Evolutionary conservation across 1,140 invertebrate species (phyloP).

Genomic region (Antheraea pernyi): DNA sequence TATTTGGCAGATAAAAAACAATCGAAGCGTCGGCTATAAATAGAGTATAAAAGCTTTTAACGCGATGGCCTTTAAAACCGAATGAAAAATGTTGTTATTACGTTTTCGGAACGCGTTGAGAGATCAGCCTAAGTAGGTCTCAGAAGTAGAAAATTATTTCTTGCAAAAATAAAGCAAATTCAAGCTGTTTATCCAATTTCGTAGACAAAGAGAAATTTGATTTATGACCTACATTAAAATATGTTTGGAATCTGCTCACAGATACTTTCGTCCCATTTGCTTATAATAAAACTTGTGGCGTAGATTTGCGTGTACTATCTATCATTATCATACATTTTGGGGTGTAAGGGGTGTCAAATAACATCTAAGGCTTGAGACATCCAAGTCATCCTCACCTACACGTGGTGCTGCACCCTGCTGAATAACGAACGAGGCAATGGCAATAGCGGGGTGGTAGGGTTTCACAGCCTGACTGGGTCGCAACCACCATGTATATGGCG

Average conservation of each 20-base stretch:
- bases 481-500: too few species aligned
- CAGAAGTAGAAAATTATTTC: conserved; percentile 10
- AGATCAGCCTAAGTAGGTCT: conserved; percentile 20
- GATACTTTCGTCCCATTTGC: background rate
- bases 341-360: too few species aligned
- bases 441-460: too few species aligned
- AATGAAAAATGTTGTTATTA: conserved; percentile 21
- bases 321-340: too few species aligned
- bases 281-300: background rate
- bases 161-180: background rate
- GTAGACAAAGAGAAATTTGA: conserved; percentile 1
- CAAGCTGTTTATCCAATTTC: background rate
- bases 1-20: background rate
- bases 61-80: background rate
- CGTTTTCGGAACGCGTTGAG: conserved; percentile 18
- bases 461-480: too few species aligned
- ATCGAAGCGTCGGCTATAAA: background rate
- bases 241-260: background rate
- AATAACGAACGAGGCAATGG: too few species aligned
- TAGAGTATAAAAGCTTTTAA: background rate
- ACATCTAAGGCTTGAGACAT: too few species aligned
- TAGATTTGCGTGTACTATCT: background rate
- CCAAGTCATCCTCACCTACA: too few species aligned
- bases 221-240: background rate
- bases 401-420: too few species aligned